phyloP scores from a whole-genome alignment of 2,797 vertebrate species.

The Mormyrops attenuatus region DNA sequence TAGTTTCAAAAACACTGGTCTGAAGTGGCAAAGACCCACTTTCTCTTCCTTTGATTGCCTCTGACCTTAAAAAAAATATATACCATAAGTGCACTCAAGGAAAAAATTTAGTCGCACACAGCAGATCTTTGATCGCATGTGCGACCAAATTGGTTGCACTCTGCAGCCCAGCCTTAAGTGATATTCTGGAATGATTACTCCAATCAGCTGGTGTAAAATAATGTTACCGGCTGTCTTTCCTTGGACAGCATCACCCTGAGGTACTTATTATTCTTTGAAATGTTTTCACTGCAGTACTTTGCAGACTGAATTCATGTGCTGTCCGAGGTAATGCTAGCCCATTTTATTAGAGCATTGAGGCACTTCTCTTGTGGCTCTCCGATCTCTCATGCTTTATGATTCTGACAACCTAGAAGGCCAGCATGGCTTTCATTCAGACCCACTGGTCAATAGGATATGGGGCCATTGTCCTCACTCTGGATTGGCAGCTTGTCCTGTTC shows the following conservation, averaged over 20 bases:
- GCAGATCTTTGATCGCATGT: background rate
- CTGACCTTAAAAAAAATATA: background rate
- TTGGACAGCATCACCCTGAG: background rate
- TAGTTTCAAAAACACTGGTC: too few relatives aligned
- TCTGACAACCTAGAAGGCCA: background rate
- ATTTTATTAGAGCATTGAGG: background rate
- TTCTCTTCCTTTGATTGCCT: background rate
- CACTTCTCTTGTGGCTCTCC: background rate
- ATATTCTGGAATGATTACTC: background rate
- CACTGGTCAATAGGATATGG: background rate
- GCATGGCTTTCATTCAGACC: background rate
- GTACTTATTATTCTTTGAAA: background rate
- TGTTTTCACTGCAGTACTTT: background rate
- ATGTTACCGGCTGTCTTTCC: background rate
- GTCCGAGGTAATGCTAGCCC: background rate
- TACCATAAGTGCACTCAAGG: background rate
- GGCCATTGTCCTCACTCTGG: background rate
- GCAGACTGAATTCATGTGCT: background rate
- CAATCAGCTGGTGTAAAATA: background rate
- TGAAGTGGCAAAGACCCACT: too few relatives aligned
- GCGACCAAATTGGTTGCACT: background rate
- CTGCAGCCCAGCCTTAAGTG: background rate
- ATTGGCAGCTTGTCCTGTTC: background rate
- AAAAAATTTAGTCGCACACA: background rate
- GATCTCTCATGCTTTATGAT: background rate